Percentiles rank a stretch among this genome's conserved stretches.
Conservation (phyloP, 1,140 invertebrate species). For the Lysiphlebus fabarum region DNA sequence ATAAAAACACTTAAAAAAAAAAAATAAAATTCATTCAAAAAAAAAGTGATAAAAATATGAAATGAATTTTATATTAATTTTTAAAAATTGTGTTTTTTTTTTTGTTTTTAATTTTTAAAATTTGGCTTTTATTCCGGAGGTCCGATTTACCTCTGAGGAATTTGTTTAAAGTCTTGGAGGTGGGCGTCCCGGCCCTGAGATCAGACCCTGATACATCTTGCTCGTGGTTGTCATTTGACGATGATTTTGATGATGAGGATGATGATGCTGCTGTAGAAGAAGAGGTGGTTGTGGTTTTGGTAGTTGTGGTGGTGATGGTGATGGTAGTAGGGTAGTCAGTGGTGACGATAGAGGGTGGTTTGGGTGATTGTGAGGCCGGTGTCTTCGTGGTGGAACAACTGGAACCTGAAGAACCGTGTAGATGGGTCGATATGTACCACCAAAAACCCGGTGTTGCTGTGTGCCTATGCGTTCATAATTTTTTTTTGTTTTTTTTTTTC, state of each 20-base stretch:
- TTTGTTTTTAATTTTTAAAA: slow-evolving; percentile 19
- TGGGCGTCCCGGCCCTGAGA: slow-evolving; percentile 42
- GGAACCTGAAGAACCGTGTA: slow-evolving; percentile 46
- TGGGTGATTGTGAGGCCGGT: slow-evolving; percentile 44
- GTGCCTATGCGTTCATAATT: slow-evolving; percentile 47
- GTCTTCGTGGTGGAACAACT: slow-evolving; percentile 48
- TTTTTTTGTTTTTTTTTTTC: slow-evolving; percentile 27
- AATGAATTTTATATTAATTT: slow-evolving; percentile 13
- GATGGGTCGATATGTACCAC: slow-evolving; percentile 54
- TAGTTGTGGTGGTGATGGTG: slow-evolving; percentile 31
- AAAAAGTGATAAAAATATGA: not conserved
- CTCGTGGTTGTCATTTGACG: slow-evolving; percentile 28
- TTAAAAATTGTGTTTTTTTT: slow-evolving; percentile 4
- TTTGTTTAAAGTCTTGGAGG: slow-evolving; percentile 51
- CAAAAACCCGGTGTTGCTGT: slow-evolving; percentile 51
- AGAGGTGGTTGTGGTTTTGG: slow-evolving; percentile 31
- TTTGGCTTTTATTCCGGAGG: slow-evolving; percentile 17
- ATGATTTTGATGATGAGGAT: slow-evolving; percentile 34
- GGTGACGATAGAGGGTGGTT: slow-evolving; percentile 34
- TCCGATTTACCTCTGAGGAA: slow-evolving; percentile 51
- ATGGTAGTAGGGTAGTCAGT: slow-evolving; percentile 30
- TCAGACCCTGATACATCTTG: slow-evolving; percentile 36
- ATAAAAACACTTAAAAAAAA: slow-evolving; percentile 5
- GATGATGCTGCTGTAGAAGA: slow-evolving; percentile 33
- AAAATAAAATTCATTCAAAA: not conserved